Conservation (phyloP, 2,888 invertebrate species). For the Abscondita cerata region DNA sequence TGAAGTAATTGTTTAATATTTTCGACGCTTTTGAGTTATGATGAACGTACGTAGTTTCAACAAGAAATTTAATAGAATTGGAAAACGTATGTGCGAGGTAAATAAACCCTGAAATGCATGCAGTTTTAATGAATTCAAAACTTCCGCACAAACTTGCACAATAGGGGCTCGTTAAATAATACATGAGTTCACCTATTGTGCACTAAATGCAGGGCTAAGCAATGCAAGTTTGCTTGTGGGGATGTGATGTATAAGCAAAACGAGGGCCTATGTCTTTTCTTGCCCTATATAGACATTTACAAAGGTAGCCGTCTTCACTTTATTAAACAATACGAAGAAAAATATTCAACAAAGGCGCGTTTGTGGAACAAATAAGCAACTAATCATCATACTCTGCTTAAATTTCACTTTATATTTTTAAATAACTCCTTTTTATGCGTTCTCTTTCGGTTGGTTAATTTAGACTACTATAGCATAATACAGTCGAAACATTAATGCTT, state of each 20-base stretch:
- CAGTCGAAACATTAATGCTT: background rate
- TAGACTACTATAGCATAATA: too few species aligned
- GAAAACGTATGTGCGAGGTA: conserved; percentile 12
- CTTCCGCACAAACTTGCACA: conserved; percentile 43
- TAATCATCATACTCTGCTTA: background rate
- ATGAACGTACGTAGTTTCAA: too few species aligned
- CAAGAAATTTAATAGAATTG: conserved; percentile 2
- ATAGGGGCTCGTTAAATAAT: conserved; percentile 48
- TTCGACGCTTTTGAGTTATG: too few species aligned
- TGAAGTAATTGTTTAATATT: too few species aligned
- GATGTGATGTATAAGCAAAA: conserved; percentile 37
- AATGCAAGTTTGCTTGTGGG: conserved; percentile 36
- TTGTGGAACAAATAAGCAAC: conserved; percentile 1
- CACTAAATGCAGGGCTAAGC: conserved; percentile 45
- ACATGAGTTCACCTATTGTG: conserved; percentile 49
- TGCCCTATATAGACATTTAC: conserved; percentile 18
- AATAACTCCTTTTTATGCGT: too few species aligned
- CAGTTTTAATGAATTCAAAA: conserved; percentile 37
- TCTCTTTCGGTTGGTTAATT: too few species aligned
- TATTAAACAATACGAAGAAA: conserved; percentile 9
- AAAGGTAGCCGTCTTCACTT: conserved; percentile 17
- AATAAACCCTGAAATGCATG: conserved; percentile 30
- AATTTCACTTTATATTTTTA: too few species aligned
- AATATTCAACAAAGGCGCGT: background rate
- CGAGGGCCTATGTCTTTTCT: conserved; percentile 26